phyloP scores from a whole-genome alignment of 2,888 invertebrate genomes.

The Latrodectus hesperus region DNA sequence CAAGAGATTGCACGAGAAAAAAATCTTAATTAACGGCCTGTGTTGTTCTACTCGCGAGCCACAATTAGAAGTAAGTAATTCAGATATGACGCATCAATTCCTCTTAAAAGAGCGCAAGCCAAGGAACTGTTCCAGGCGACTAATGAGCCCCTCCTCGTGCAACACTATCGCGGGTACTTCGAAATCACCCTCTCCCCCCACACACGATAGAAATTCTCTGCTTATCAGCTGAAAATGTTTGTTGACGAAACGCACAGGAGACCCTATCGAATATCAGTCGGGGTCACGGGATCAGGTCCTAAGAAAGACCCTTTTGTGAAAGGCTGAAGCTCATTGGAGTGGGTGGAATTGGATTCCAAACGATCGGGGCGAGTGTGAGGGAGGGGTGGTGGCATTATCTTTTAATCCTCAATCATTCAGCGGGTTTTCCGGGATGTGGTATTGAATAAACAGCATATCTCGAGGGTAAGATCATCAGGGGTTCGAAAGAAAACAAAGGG shows the following conservation, averaged over 20 bases:
- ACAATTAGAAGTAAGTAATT: not conserved
- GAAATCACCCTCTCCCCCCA: not conserved
- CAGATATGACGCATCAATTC: not conserved
- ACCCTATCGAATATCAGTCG: constrained; percentile 31
- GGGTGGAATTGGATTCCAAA: not conserved
- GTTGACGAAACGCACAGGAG: constrained; percentile 27
- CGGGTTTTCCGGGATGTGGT: not conserved
- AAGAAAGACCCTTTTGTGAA: constrained; percentile 42
- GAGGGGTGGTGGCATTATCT: not conserved
- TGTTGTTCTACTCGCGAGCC: not conserved
- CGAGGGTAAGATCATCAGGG: too few relatives aligned
- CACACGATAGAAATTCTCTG: not conserved
- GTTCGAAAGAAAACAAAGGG: too few relatives aligned
- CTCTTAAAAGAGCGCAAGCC: not conserved
- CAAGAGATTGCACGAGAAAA: too few relatives aligned
- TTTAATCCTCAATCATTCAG: not conserved
- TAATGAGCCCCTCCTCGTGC: not conserved
- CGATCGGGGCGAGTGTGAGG: not conserved
- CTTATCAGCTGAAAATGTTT: constrained; percentile 47
- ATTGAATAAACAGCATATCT: too few relatives aligned
- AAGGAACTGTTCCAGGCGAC: not conserved
- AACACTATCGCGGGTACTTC: not conserved
- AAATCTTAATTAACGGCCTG: not conserved
- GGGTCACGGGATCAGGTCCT: constrained; percentile 47
- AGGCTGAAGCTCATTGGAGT: not conserved